Percentiles rank a stretch among this genome's conserved stretches.
Conservation (phyloP, 2,797 vertebrate species). For the Acanthurus tractus region DNA sequence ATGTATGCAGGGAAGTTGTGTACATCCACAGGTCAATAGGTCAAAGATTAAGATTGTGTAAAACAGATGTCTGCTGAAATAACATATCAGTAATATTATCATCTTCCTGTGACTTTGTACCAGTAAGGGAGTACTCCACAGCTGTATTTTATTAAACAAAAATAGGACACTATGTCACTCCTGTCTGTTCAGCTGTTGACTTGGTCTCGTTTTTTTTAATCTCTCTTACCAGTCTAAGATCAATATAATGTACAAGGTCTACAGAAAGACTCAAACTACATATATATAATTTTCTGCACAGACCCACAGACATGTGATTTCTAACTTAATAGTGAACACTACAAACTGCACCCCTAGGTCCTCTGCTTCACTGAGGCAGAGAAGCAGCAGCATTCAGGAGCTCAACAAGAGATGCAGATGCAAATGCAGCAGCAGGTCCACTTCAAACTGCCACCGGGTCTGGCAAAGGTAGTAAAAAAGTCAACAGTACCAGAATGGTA, state of each 20-base stretch:
- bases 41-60: background rate
- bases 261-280: background rate
- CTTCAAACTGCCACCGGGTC: conserved; percentile 1
- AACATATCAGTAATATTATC: no score
- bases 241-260: background rate
- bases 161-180: background rate
- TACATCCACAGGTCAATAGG: background rate
- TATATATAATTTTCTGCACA: no score
- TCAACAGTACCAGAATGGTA: background rate
- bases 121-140: background rate
- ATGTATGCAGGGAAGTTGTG: background rate
- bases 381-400: background rate
- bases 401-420: background rate
- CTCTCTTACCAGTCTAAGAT: background rate
- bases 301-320: background rate
- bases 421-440: conserved; percentile 48
- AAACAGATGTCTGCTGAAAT: no score
- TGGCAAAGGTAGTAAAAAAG: conserved; percentile 47
- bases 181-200: background rate
- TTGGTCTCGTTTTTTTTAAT: background rate
- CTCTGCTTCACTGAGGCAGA: conserved; percentile 61
- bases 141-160: background rate
- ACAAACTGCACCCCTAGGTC: conserved; percentile 60
- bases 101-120: no score
- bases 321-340: conserved; percentile 10